Base-by-base conservation (phyloP, 1,140 invertebrate species). In the Magallana angulata region DNA sequence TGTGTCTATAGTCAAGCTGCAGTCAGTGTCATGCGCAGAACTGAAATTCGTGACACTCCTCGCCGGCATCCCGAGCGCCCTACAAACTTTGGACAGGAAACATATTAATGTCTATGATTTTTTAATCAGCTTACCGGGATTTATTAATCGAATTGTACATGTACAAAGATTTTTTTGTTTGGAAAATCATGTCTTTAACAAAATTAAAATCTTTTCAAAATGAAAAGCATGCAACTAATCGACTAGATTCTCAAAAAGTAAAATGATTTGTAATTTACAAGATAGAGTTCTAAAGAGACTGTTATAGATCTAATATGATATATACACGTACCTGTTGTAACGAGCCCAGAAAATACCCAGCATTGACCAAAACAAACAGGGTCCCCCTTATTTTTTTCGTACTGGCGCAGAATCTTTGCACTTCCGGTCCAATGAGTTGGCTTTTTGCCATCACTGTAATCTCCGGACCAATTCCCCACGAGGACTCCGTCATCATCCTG, bases 321-420 rank as follows among this genome's bases (percentile, higher is more conserved):
- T 48, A 48, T 48, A 48, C 2, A 48, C 0, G 24, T 95, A 97
- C 97, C 95, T 91, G 98, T 98, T 0, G 97, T 97, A 36, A 98
- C 93, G 8, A 98, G 97, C 7, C 97, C 98, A 12, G 98, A 96
- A 93, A 98, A 99, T 0, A 99, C 98, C 98, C 98, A 99, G 92
- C 98, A 99, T 91, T 99, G 98, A 0, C 97, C 98, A 92, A 97
- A 99, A 94, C 98, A 98, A 0, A 99, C 98, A 0, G 98, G 97
- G 89, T 97, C 97, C 90, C 97, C 97, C 91, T 97, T 97, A 57
- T 96, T 97, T 16, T 91, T 85, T 91, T 97, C 97, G 94, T 97
- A 99, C 91, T 97, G 96, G 92, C 98, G 97, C 1, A 99, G 94
- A 87, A 99, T 99, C 85, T 97, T 96, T 59, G 97, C 96, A 64